These are phyloP conservation scores for Patella depressa DNA, from an alignment of 2,888 invertebrate genomes.

Conservation along the genomic window DNA sequence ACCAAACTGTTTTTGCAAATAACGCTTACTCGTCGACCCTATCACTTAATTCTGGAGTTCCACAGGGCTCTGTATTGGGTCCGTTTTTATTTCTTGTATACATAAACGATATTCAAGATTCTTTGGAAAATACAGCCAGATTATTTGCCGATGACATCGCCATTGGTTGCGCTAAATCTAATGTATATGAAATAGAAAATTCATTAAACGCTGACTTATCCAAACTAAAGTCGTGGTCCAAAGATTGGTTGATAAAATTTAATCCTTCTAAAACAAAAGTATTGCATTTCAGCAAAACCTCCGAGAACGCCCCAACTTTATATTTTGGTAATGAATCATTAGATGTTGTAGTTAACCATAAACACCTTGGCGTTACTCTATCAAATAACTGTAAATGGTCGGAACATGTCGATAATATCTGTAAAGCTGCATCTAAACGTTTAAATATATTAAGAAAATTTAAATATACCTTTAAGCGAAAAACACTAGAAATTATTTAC, in stretches of 20 bases:
- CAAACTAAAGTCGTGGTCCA: not conserved
- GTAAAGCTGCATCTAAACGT: conserved; percentile 19
- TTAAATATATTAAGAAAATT: conserved; percentile 21
- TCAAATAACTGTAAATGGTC: conserved; percentile 17
- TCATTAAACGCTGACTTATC: conserved; percentile 19
- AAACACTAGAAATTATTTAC: conserved; percentile 22
- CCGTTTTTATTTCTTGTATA: conserved; percentile 28
- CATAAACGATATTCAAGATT: conserved; percentile 22
- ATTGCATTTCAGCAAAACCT: not conserved
- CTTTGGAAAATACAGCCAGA: conserved; percentile 9
- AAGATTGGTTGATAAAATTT: conserved; percentile 24
- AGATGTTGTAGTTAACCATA: conserved; percentile 19
- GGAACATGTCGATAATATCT: conserved; percentile 18
- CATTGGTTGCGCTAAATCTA: not conserved
- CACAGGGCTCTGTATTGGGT: conserved; percentile 29
- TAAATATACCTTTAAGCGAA: conserved; percentile 13
- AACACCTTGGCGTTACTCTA: conserved; percentile 26
- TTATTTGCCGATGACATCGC: conserved; percentile 24
- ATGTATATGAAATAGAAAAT: conserved; percentile 15
- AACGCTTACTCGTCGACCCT: not conserved
- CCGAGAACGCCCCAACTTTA: not conserved
- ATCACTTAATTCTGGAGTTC: conserved; percentile 8
- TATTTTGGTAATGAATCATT: conserved; percentile 10
- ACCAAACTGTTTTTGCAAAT: not conserved
- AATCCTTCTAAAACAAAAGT: conserved; percentile 24